phyloP scores from a whole-genome alignment of 2,797 vertebrate species.

The Gastrophryne carolinensis region DNA sequence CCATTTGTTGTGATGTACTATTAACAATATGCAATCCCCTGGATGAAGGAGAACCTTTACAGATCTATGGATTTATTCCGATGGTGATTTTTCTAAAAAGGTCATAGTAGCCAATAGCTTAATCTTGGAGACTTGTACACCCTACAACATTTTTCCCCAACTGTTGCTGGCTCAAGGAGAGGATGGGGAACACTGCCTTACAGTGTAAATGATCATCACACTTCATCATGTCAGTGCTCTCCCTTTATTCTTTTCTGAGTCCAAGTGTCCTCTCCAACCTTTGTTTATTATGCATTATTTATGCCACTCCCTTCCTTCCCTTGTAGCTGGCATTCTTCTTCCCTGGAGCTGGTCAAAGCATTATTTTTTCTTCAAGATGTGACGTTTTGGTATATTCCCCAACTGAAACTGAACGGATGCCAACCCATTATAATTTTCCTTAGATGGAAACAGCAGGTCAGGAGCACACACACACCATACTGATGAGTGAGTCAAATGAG shows the following conservation, averaged over 20 bases:
- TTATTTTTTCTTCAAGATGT: slow-evolving; percentile 1
- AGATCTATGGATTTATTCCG: no score
- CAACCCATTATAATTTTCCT: slow-evolving; percentile 26
- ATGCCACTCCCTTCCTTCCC: slow-evolving; percentile 45
- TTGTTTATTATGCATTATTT: slow-evolving; percentile 27
- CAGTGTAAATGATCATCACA: no score
- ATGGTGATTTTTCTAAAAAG: no score
- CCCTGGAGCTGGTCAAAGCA: neutral
- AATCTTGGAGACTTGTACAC: no score
- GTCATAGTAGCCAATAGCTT: no score
- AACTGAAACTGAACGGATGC: neutral
- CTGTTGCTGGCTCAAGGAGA: no score
- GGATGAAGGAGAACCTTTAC: no score
- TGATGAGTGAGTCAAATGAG: neutral
- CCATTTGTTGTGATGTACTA: no score
- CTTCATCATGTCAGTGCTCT: neutral
- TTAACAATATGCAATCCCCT: no score
- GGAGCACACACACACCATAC: slow-evolving; percentile 1
- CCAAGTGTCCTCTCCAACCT: slow-evolving; percentile 16
- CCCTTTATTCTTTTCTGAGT: slow-evolving; percentile 13
- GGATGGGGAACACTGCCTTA: no score
- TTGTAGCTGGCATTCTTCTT: slow-evolving; percentile 29
- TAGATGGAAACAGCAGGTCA: slow-evolving; percentile 28
- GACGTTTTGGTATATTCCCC: slow-evolving; percentile 18
- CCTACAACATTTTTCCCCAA: no score